These are phyloP conservation scores for Acropternis orthonyx DNA, from an alignment of 2,797 vertebrate species.

Conservation along the genomic window DNA sequence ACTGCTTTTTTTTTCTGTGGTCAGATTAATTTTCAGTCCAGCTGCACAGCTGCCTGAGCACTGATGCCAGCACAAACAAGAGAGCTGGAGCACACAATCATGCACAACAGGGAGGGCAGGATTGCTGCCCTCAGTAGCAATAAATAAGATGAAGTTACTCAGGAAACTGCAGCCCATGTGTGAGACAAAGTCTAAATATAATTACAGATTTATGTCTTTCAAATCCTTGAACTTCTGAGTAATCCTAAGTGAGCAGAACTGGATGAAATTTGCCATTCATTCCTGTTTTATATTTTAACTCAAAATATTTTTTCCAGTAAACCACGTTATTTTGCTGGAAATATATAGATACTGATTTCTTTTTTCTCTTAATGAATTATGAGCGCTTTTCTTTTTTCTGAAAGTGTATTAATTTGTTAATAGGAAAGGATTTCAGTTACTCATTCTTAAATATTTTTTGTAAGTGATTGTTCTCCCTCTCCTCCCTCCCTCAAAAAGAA, in stretches of 20 bases:
- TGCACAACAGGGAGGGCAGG: neutral
- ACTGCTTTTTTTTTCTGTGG: neutral
- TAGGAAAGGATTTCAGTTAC: neutral
- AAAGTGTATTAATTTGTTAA: neutral
- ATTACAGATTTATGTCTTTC: neutral
- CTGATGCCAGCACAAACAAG: constrained; percentile 52
- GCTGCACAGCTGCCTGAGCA: constrained; percentile 34
- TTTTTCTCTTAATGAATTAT: neutral
- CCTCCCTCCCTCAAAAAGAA: neutral
- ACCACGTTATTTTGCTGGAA: neutral
- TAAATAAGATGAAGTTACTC: constrained; percentile 31
- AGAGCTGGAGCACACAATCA: neutral
- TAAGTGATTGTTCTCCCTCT: neutral
- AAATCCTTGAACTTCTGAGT: neutral
- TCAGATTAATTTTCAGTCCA: constrained; percentile 55
- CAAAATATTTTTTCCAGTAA: neutral
- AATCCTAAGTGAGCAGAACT: neutral
- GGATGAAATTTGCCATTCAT: neutral
- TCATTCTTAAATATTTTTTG: neutral
- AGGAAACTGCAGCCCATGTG: neutral
- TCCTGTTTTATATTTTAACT: neutral
- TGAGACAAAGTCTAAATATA: neutral
- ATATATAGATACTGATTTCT: neutral
- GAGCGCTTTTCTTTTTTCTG: neutral
- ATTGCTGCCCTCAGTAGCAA: neutral